Percentiles rank a stretch among this genome's conserved stretches.
Conservation (phyloP, 2,797 vertebrate genomes). For the Streptopelia turtur region DNA sequence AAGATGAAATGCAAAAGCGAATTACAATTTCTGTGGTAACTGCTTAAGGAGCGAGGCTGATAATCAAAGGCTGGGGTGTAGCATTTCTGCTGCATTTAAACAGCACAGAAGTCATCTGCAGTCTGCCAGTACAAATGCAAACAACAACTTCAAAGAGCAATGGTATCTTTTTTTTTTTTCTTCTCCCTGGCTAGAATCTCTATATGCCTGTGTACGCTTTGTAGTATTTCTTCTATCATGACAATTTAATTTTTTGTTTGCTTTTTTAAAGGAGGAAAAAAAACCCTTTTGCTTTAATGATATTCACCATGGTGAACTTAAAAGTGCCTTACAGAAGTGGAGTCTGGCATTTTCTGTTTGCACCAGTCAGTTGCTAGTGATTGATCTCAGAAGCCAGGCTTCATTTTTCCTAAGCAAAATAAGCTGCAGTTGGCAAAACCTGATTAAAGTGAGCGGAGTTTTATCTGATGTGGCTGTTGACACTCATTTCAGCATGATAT, state of each 20-base stretch:
- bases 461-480: slow-evolving; percentile 17
- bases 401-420: slow-evolving; percentile 44
- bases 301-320: neutral
- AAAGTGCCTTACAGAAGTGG: slow-evolving; percentile 10
- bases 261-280: neutral
- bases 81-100: neutral
- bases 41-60: neutral
- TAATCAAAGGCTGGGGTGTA: neutral
- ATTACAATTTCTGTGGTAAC: neutral
- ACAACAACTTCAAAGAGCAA: slow-evolving; percentile 17
- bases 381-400: slow-evolving; percentile 27
- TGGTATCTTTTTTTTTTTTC: neutral
- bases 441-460: slow-evolving; percentile 45
- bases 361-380: neutral
- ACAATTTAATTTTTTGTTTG: slow-evolving; percentile 26
- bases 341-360: slow-evolving; percentile 31
- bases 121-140: neutral
- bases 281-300: neutral
- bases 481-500: neutral
- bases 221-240: neutral
- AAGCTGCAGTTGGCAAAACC: slow-evolving; percentile 15
- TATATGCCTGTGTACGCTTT: neutral
- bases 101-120: neutral
- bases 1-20: neutral
- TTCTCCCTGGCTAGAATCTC: neutral